phyloP scores from a whole-genome alignment of 2,888 invertebrate genomes.

The Trissolcus brochymenae region DNA sequence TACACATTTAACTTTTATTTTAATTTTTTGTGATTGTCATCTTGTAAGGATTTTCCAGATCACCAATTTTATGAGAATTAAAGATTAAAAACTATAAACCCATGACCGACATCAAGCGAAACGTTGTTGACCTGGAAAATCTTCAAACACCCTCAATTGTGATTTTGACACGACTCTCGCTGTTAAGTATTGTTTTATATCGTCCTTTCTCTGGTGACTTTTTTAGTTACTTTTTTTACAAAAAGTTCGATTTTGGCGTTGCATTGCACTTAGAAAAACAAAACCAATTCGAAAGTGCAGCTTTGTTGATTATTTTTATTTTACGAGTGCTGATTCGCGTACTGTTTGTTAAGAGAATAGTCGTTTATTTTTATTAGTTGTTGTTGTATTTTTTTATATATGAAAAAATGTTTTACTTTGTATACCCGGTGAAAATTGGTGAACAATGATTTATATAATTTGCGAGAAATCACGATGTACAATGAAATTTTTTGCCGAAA shows the following conservation, averaged over 20 bases:
- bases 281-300: too few species aligned
- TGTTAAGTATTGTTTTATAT: slow-evolving; percentile 22
- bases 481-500: slow-evolving; percentile 1
- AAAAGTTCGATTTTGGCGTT: neutral
- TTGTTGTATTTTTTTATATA: neutral
- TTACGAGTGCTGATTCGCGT: neutral
- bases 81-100: too few species aligned
- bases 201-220: slow-evolving; percentile 5
- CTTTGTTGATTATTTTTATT: neutral
- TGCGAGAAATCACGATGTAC: slow-evolving; percentile 6
- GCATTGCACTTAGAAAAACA: neutral
- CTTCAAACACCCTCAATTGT: slow-evolving; percentile 20
- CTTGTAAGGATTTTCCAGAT: too few species aligned
- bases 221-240: neutral
- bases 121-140: too few species aligned
- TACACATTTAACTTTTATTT: neutral
- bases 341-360: too few species aligned
- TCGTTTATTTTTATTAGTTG: slow-evolving; percentile 4
- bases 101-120: too few species aligned
- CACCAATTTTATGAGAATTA: too few species aligned
- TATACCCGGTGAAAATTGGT: neutral
- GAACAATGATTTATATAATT: neutral
- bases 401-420: too few species aligned
- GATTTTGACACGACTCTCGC: slow-evolving; percentile 9
- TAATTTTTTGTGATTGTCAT: neutral